These are phyloP conservation scores for Aphelinus certus DNA, from an alignment of 1,140 invertebrate genomes.

Conservation along the genomic window DNA sequence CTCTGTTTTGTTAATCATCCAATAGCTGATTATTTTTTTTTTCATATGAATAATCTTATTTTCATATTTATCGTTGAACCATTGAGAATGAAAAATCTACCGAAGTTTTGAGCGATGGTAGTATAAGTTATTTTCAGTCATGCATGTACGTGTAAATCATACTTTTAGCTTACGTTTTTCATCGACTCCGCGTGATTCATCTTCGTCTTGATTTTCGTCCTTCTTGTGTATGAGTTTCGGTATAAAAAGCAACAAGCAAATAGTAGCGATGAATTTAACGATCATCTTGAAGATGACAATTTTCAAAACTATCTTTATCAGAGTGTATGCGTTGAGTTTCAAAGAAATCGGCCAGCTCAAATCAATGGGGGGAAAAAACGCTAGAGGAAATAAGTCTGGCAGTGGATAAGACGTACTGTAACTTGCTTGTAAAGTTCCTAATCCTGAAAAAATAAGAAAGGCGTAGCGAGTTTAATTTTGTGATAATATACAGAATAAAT, in stretches of 20 bases:
- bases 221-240: constrained; percentile 71
- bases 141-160: too few species aligned
- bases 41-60: too few species aligned
- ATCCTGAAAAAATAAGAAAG: constrained; percentile 37
- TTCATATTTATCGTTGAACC: too few species aligned
- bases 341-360: constrained; percentile 59
- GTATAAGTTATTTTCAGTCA: too few species aligned
- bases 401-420: constrained; percentile 66
- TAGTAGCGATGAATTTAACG: constrained; percentile 78
- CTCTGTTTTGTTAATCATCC: too few species aligned
- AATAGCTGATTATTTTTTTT: too few species aligned
- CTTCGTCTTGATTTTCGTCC: constrained; percentile 43
- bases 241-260: constrained; percentile 78
- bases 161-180: constrained; percentile 38
- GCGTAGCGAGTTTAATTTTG: too few species aligned
- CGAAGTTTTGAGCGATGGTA: too few species aligned
- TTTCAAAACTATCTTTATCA: constrained; percentile 79
- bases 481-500: too few species aligned
- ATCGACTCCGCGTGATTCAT: constrained; percentile 36
- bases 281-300: constrained; percentile 81
- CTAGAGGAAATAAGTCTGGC: constrained; percentile 69
- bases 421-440: constrained; percentile 46
- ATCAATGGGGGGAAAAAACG: constrained; percentile 57
- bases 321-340: constrained; percentile 75
- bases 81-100: too few species aligned